A percentile compares a stretch with the other conserved stretches of the same genome.
These are phyloP conservation scores for Nyctibius grandis DNA, from an alignment of 2,797 vertebrate genomes.

Conservation along the genomic window DNA sequence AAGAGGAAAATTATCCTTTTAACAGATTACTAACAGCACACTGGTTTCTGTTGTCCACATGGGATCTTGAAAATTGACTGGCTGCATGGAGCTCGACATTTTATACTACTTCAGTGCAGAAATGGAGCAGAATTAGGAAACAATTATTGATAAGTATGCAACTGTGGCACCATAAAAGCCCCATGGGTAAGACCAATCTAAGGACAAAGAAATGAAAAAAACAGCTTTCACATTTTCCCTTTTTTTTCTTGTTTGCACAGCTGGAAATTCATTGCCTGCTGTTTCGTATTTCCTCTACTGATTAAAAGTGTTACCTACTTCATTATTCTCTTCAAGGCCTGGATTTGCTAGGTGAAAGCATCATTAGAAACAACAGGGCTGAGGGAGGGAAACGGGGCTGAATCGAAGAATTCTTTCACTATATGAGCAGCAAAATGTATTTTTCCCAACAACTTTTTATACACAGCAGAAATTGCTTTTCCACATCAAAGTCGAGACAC, in stretches of 20 bases:
- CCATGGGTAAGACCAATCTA: slow-evolving; percentile 9
- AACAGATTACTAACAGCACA: slow-evolving; percentile 53
- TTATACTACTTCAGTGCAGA: slow-evolving; percentile 13
- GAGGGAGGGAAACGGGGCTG: not conserved
- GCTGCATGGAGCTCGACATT: slow-evolving; percentile 8
- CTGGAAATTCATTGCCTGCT: slow-evolving; percentile 51
- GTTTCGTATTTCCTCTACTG: slow-evolving; percentile 47
- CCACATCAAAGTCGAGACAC: slow-evolving; percentile 14
- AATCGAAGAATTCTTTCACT: not conserved
- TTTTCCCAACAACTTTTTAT: not conserved
- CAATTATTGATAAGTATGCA: slow-evolving; percentile 53
- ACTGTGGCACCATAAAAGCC: slow-evolving; percentile 44
- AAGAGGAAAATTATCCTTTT: slow-evolving; percentile 43
- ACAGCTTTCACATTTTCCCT: not conserved
- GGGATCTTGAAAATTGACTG: slow-evolving; percentile 40
- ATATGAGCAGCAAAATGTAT: not conserved
- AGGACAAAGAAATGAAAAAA: slow-evolving; percentile 2
- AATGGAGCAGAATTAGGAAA: slow-evolving; percentile 52
- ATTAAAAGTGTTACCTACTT: slow-evolving; percentile 47
- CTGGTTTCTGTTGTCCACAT: slow-evolving; percentile 37
- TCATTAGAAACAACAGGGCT: not conserved
- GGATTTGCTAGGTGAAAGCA: slow-evolving; percentile 21
- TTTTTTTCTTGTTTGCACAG: slow-evolving; percentile 1
- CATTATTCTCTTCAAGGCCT: slow-evolving; percentile 33
- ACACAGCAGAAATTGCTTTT: not conserved